Evolutionary conservation across 2,797 vertebrate species (phyloP), one percentile per base, ranked within the genome.

Genomic region (Avahi laniger): DNA sequence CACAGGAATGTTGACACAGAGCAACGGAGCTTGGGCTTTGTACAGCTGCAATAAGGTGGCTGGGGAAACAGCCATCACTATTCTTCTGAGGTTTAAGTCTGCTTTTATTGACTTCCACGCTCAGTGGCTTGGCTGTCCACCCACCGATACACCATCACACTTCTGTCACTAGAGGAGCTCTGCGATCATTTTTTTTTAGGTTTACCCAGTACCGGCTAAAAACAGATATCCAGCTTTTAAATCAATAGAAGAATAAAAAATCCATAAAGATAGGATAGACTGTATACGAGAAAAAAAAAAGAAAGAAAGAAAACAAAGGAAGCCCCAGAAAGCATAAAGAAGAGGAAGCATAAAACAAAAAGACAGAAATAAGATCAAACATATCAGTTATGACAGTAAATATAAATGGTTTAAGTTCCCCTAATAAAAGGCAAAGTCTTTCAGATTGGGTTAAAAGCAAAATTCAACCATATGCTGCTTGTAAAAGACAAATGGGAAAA

Each of bases 361-460:
- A 84, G 86, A 96, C 70, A 89, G 85, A 65, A 93, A 95, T 78
- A 95, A 96, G 93, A 92, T 83, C 70, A 79, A 72, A 78, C 38
- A 18, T 61, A 93, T 78, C 83, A 86, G 82, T 87, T 90, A 89
- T 92, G 96, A 90, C 72, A 95, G 96, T 85, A 87, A 93, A 65
- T 97, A 96, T 91, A 97, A 95, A 94, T 70, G 70, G 83, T 94
- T 95, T 96, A 96, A 96, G 91, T 95, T 96, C 65, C 48, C 48
- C 79, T 96, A 96, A 93, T 94, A 97, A 97, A 97, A 96, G 92
- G 91, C 76, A 83, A 92, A 96, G 85, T 96, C 54, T 88, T 95
- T 96, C 80, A 79, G 76, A 92, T 46, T 90, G 94, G 17, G 26
- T 94, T 97, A 90, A 97, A 96, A 96, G 94, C 86, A 95, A 96